Base-by-base conservation (phyloP, 2,888 invertebrate species). In the Branchinecta sandiegonensis region DNA sequence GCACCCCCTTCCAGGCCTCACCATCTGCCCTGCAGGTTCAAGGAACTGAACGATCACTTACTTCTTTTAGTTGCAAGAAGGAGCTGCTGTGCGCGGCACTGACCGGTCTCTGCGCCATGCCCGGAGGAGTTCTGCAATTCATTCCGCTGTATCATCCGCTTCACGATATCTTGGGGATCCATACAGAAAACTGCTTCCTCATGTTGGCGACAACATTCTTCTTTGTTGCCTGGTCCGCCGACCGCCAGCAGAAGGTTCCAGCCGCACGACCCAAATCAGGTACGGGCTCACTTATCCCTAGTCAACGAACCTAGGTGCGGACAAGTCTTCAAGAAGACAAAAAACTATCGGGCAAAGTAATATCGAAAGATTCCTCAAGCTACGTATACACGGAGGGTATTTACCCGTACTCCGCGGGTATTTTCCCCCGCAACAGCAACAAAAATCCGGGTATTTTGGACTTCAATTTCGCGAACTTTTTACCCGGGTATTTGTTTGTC, bases 131-230 rank as follows among this genome's bases (percentile, higher is more conserved):
- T 1, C 75, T 87, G 4, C 78, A 87, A 74, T 89, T 90, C 76
- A 77, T 87, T 13, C 83, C 86, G 0, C 78, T 89, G 71, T 90
- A 90, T 78, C 89, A 90, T 74, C 85, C 87, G 0, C 80, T 89
- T 0, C 89, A 89, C 75, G 89, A 90, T 75, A 76, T 82, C 13
- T 80, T 78, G 72, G 79, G 82, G 17, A 80, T 90, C 48, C 88
- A 88, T 76, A 82, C 86, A 0, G 89, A 89, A 80, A 83, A 87
- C 37, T 85, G 87, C 7, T 84, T 85, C 74, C 83, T 87, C 76
- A 76, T 85, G 47, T 77, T 89, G 17, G 81, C 87, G 66, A 75
- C 82, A 1, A 76, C 85, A 50, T 88, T 83, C 74, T 77, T 81
- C 1, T 75, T 82, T 2, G 78, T 87, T 66, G 79, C 83, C 11